Conservation (phyloP, 2,797 vertebrate species). For the Botia almorhae region DNA sequence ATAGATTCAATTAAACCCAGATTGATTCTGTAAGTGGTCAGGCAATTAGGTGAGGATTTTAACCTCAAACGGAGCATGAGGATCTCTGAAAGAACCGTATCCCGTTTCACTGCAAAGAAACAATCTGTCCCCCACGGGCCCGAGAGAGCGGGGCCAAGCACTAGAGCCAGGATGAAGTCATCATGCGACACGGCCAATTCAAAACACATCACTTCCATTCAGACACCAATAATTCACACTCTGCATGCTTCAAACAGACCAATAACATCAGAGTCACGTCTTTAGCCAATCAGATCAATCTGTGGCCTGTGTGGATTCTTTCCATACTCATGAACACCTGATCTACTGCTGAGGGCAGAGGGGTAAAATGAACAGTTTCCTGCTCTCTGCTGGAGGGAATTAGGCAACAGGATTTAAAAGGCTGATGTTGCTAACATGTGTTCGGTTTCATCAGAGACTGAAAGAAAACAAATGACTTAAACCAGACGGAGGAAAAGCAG, state of each 20-base stretch:
- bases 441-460: constrained; percentile 39
- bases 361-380: constrained; percentile 32
- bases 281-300: constrained; percentile 45
- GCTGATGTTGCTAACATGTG: constrained; percentile 51
- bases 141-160: neutral
- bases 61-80: constrained; percentile 25
- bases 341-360: constrained; percentile 13
- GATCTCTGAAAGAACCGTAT: constrained; percentile 8
- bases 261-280: constrained; percentile 43
- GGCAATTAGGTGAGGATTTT: constrained; percentile 53
- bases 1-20: constrained; percentile 51
- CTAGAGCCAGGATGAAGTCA: neutral
- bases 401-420: constrained; percentile 44
- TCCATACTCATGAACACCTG: constrained; percentile 43
- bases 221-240: constrained; percentile 37
- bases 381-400: constrained; percentile 39
- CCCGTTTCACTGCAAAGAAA: neutral
- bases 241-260: constrained; percentile 33
- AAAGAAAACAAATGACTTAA: constrained; percentile 45
- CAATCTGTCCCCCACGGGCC: neutral
- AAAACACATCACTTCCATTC: constrained; percentile 11
- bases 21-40: constrained; percentile 51
- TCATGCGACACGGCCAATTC: constrained; percentile 24
- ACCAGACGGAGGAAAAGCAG: constrained; percentile 18
- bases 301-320: constrained; percentile 22